Conservation (phyloP, 2,797 vertebrate genomes). For the Channa striata region DNA sequence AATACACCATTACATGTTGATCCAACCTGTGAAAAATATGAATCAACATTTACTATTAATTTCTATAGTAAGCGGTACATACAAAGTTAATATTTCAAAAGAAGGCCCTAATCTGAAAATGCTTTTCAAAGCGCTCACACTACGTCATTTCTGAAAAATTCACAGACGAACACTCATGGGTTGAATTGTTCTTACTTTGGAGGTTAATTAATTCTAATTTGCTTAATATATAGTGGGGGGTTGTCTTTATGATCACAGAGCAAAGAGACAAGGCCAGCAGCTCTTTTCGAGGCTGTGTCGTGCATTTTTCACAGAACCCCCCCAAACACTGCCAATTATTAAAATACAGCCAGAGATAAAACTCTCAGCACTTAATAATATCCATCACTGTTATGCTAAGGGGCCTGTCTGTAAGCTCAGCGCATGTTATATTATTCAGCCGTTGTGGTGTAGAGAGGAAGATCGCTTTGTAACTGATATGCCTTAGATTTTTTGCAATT, state of each 20-base stretch:
- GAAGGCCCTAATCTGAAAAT: neutral
- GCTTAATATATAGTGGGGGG: slow-evolving; percentile 41
- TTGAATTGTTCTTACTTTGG: slow-evolving; percentile 5
- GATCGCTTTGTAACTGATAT: slow-evolving; percentile 29
- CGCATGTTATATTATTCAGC: slow-evolving; percentile 30
- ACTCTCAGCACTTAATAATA: slow-evolving; percentile 33
- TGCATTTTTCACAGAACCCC: slow-evolving; percentile 9
- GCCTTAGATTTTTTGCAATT: neutral
- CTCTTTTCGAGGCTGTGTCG: slow-evolving; percentile 25
- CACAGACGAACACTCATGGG: neutral
- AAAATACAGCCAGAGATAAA: slow-evolving; percentile 49
- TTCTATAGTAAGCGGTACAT: neutral
- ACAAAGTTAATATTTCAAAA: neutral
- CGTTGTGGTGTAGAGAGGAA: neutral
- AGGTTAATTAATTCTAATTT: slow-evolving; percentile 60
- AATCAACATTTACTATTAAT: neutral
- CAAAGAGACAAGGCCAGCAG: slow-evolving; percentile 22
- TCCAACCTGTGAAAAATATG: neutral
- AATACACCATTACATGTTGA: no score
- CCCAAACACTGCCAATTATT: slow-evolving; percentile 52
- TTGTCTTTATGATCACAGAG: slow-evolving; percentile 33
- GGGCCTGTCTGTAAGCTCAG: slow-evolving; percentile 14
- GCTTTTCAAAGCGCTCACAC: neutral
- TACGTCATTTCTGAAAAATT: slow-evolving; percentile 4
- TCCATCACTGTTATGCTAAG: slow-evolving; percentile 32